A percentile compares a stretch with the other conserved stretches of the same genome.
Conservation (phyloP, 2,888 invertebrate genomes). For the Drosophila mercatorum region DNA sequence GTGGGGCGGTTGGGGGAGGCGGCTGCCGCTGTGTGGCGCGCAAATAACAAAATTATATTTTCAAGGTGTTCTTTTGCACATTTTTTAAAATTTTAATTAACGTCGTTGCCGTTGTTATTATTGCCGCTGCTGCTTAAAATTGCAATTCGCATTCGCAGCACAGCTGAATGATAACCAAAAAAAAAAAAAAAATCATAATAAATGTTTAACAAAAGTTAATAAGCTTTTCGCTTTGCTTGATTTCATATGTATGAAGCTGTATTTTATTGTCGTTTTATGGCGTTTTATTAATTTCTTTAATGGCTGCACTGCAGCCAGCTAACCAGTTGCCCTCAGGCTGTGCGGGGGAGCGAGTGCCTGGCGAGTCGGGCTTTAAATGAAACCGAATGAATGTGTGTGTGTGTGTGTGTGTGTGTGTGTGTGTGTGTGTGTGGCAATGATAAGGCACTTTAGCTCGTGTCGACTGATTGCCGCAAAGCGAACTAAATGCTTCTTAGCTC, state of each 20-base stretch:
- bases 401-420: no score
- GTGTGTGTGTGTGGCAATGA: slow-evolving; percentile 48
- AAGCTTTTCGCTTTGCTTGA: slow-evolving; percentile 63
- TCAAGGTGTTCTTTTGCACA: slow-evolving; percentile 76
- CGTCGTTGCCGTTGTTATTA: slow-evolving; percentile 41
- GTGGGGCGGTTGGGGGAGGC: slow-evolving; percentile 19
- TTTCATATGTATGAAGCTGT: slow-evolving; percentile 62
- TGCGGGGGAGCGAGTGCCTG: slow-evolving; percentile 5
- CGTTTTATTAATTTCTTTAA: slow-evolving; percentile 74
- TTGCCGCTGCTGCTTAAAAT: slow-evolving; percentile 53
- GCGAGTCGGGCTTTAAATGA: slow-evolving; percentile 36
- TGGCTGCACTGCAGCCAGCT: slow-evolving; percentile 30
- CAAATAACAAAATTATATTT: slow-evolving; percentile 79
- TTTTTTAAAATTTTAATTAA: slow-evolving; percentile 75
- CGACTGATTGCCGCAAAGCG: slow-evolving; percentile 30
- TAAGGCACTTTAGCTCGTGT: slow-evolving; percentile 51
- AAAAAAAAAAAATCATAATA: slow-evolving; percentile 52
- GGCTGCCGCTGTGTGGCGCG: slow-evolving; percentile 65
- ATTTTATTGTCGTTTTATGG: slow-evolving; percentile 72
- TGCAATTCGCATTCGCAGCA: slow-evolving; percentile 70
- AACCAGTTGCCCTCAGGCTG: slow-evolving; percentile 19
- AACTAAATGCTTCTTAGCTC: slow-evolving; percentile 34
- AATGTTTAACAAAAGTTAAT: slow-evolving; percentile 71
- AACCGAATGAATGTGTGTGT: slow-evolving; percentile 43
- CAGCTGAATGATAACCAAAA: slow-evolving; percentile 30